phyloP scores from a whole-genome alignment of 2,888 invertebrate species.

The Mythimna pallens region DNA sequence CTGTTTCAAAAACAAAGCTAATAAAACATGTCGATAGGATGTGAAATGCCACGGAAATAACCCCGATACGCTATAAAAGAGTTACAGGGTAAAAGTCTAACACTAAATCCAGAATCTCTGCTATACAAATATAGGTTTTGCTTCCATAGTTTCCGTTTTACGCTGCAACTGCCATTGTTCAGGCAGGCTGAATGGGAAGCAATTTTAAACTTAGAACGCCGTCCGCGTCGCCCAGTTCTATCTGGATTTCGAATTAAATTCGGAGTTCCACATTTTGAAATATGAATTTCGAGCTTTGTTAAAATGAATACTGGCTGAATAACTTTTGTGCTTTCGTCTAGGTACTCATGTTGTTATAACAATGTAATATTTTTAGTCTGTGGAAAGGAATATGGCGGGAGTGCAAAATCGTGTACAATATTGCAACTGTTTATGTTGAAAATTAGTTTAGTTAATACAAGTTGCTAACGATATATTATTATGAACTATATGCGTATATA shows the following conservation, averaged over 20 bases:
- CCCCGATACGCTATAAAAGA: conserved; percentile 22
- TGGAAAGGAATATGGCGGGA: conserved; percentile 9
- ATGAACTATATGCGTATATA: too few relatives aligned
- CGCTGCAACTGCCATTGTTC: conserved; percentile 66
- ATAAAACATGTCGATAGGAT: conserved; percentile 5
- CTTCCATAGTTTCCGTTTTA: conserved; percentile 57
- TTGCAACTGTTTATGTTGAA: background rate
- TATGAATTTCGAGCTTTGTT: conserved; percentile 48
- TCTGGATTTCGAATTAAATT: conserved; percentile 63
- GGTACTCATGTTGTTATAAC: conserved; percentile 6
- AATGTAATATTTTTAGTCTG: conserved; percentile 32
- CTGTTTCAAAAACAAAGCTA: background rate
- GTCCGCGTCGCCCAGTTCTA: conserved; percentile 51
- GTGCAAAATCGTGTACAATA: background rate
- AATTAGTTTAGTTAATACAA: background rate
- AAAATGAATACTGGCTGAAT: conserved; percentile 36
- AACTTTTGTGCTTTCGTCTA: conserved; percentile 30
- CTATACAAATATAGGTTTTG: conserved; percentile 54
- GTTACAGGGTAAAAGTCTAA: conserved; percentile 26
- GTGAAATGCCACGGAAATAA: conserved; percentile 10
- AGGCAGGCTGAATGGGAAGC: conserved; percentile 73
- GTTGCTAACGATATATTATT: background rate
- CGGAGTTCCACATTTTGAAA: conserved; percentile 56
- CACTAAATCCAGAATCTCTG: conserved; percentile 37
- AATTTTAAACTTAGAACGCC: conserved; percentile 76